phyloP scores from a whole-genome alignment of 2,888 invertebrate species.

The Quadroppia sp. region DNA sequence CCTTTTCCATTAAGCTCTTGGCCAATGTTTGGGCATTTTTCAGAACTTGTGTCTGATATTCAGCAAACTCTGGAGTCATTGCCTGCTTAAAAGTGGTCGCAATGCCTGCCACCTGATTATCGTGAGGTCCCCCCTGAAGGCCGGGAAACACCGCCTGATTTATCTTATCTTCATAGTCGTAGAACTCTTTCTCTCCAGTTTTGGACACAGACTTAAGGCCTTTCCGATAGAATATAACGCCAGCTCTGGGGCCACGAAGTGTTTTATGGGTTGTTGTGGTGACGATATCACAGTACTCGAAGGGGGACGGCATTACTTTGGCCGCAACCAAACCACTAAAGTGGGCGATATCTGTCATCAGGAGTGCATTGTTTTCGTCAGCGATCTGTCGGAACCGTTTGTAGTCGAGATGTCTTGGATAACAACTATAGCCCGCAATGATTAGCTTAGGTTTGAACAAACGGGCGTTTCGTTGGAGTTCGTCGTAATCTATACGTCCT shows the following conservation, averaged over 20 bases:
- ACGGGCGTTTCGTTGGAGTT: constrained; percentile 56
- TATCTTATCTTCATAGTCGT: constrained; percentile 59
- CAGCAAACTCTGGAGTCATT: constrained; percentile 61
- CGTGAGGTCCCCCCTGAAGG: constrained; percentile 63
- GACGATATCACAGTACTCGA: constrained; percentile 60
- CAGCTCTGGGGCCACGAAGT: constrained; percentile 60
- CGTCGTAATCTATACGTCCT: constrained; percentile 61
- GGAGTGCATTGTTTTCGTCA: constrained; percentile 56
- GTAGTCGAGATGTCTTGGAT: constrained; percentile 59
- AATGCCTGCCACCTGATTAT: constrained; percentile 58
- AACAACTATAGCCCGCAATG: constrained; percentile 58
- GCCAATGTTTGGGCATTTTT: constrained; percentile 74
- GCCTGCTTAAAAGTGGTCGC: constrained; percentile 49
- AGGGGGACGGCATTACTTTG: constrained; percentile 58
- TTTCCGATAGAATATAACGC: constrained; percentile 59
- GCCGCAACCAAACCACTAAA: constrained; percentile 61
- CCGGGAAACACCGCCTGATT: constrained; percentile 61
- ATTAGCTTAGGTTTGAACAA: constrained; percentile 60
- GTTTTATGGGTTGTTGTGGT: constrained; percentile 63
- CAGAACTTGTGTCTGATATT: constrained; percentile 80
- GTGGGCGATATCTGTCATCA: constrained; percentile 63
- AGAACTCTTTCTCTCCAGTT: constrained; percentile 55
- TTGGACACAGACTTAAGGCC: constrained; percentile 53
- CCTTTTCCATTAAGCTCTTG: constrained; percentile 63
- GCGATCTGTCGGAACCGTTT: constrained; percentile 57